These are phyloP conservation scores for Drosophila ironensis DNA, from an alignment of 1,140 invertebrate species.

Conservation along the genomic window DNA sequence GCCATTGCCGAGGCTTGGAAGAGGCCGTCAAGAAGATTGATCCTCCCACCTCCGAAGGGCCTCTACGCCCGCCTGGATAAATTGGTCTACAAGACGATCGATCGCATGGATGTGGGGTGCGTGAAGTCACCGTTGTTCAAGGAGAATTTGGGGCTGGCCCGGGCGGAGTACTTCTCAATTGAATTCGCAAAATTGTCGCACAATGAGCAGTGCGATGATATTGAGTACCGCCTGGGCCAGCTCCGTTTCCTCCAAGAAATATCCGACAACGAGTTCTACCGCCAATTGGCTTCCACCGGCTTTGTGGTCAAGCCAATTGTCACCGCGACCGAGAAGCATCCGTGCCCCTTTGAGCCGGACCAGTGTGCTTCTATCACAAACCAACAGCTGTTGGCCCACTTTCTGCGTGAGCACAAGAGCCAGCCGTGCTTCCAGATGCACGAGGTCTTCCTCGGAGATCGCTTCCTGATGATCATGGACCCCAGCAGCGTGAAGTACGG, in stretches of 20 bases:
- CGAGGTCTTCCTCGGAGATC: slow-evolving; percentile 12
- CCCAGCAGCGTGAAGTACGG: slow-evolving; percentile 5
- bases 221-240: slow-evolving; percentile 9
- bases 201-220: neutral
- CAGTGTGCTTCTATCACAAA: slow-evolving; percentile 5
- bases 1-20: slow-evolving; percentile 6
- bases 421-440: neutral
- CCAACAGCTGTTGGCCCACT: slow-evolving; percentile 25
- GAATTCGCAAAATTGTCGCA: neutral
- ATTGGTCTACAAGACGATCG: slow-evolving; percentile 4
- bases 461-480: slow-evolving; percentile 26
- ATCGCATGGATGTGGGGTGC: neutral
- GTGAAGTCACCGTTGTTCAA: neutral
- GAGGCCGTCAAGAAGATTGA: neutral
- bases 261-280: neutral
- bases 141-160: neutral
- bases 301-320: accelerated
- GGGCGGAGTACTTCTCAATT: neutral
- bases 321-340: neutral
- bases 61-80: neutral
- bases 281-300: neutral
- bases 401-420: slow-evolving; percentile 1
- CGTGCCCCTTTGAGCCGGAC: slow-evolving; percentile 6
- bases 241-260: slow-evolving; percentile 23
- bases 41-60: neutral